Conservation (phyloP, 2,888 invertebrate species). For the Cataglyphis livida region DNA sequence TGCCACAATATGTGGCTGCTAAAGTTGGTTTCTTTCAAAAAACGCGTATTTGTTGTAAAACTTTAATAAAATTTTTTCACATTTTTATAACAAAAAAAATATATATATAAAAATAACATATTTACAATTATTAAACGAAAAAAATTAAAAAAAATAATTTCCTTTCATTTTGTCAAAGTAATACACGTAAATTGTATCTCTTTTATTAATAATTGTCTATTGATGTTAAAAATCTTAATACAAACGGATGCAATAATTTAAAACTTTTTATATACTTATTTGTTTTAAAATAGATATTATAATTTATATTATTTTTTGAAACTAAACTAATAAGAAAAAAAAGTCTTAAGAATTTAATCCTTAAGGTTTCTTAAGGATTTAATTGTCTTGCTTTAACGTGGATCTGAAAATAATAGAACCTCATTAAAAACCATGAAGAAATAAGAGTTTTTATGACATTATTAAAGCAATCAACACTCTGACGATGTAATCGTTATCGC, state of each 20-base stretch:
- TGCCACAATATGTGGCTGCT: neutral
- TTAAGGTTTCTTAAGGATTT: neutral
- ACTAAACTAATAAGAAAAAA: neutral
- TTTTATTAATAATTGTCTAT: neutral
- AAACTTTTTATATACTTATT: neutral
- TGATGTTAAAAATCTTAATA: neutral
- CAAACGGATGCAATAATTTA: neutral
- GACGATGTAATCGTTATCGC: slow-evolving; percentile 46
- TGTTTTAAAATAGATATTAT: neutral
- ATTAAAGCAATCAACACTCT: slow-evolving; percentile 59
- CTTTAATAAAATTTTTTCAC: neutral
- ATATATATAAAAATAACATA: neutral
- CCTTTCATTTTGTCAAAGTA: neutral
- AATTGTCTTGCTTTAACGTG: neutral
- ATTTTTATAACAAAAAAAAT: neutral
- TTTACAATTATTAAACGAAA: neutral
- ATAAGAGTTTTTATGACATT: slow-evolving; percentile 47
- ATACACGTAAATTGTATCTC: neutral
- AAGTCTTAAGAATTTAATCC: too few relatives aligned
- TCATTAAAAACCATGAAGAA: slow-evolving; percentile 38
- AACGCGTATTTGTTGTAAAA: neutral
- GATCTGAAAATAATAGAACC: neutral
- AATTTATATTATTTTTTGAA: neutral
- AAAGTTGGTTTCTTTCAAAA: neutral
- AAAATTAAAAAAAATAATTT: neutral